These are phyloP conservation scores for Platysteira castanea DNA, from an alignment of 2,113 vertebrate species.

Conservation along the genomic window DNA sequence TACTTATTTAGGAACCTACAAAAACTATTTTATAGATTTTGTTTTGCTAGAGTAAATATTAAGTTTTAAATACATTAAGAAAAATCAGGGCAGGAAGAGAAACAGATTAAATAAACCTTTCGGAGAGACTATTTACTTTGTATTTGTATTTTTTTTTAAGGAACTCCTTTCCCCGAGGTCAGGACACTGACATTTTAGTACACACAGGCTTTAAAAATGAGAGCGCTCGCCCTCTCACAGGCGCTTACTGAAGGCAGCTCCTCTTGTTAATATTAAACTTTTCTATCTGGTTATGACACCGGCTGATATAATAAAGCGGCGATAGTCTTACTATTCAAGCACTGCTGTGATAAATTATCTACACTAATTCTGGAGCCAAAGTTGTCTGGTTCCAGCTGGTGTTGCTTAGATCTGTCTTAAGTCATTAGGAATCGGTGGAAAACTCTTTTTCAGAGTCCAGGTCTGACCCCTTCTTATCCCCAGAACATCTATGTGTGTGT, in stretches of 20 bases:
- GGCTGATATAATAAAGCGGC: slow-evolving; percentile 56
- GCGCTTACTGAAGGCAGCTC: slow-evolving; percentile 43
- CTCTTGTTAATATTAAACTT: slow-evolving; percentile 73
- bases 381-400: slow-evolving; percentile 73
- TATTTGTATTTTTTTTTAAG: slow-evolving; percentile 15
- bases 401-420: slow-evolving; percentile 74
- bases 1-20: slow-evolving; percentile 57
- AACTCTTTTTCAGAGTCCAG: slow-evolving; percentile 62
- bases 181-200: slow-evolving; percentile 49
- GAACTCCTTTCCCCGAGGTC: slow-evolving; percentile 20
- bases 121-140: slow-evolving; percentile 48
- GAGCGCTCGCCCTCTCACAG: neutral
- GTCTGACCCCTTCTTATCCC: slow-evolving; percentile 53
- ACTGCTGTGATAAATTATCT: slow-evolving; percentile 73
- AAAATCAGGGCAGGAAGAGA: slow-evolving; percentile 55
- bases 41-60: slow-evolving; percentile 57
- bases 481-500: slow-evolving; percentile 16
- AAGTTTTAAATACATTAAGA: slow-evolving; percentile 69
- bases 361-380: slow-evolving; percentile 73
- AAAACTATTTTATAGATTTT: slow-evolving; percentile 59
- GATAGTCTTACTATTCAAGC: slow-evolving; percentile 66
- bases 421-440: slow-evolving; percentile 68
- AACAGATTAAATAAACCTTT: slow-evolving; percentile 64
- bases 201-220: slow-evolving; percentile 55
- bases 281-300: slow-evolving; percentile 65